Evolutionary conservation across 2,888 invertebrate species (phyloP), one percentile per base, ranked within the genome.

Genomic region (Ctena decussata): DNA sequence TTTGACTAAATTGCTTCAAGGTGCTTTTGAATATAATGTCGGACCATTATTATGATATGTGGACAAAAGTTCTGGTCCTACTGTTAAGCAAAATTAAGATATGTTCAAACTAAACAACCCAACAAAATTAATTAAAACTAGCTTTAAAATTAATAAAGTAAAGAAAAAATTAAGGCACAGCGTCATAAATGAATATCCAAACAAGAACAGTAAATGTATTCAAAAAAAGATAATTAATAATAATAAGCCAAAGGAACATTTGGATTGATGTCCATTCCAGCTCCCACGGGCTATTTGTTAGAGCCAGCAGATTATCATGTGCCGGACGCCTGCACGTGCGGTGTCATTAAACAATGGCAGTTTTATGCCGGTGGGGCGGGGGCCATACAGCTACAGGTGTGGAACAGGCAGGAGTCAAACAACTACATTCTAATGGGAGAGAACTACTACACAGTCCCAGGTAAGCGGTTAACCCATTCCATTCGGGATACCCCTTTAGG

Each of bases 331-430:
- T 87, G 87, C 57, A 70, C 77, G 18, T 87, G 87, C 41, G 84
- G 84, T 1, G 72, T 87, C 0, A 69, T 87, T n/a, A 30, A 82
- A 53, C 80, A 74, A 39, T 87, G 87, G 87, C 77, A 77, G 6
- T 85, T 87, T 65, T 65, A 74, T 18, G 75, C 87, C 24, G 24
- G 35, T 0, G 49, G 39, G n/a, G 1, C 77, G 0, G 87, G 87
- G 6, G 73, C 70, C 24, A 70, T 87, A n/a, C 80, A 82, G 32
- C 76, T 87, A 5, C 87, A 87, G 44, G 85, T 87, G 1, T 87
- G 87, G 87, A 41, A 78, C 6, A 77, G 78, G 24, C 41, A 69
- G 30, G 53, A 75, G 27, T 75, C 75, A 35, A 49, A 77, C 21
- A 72, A 44, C 18, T 87, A 83, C 65, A 53, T 65, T 21, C 65